Evolutionary conservation across 2,797 vertebrate species (phyloP).

Genomic region (Okamejei kenojei): DNA sequence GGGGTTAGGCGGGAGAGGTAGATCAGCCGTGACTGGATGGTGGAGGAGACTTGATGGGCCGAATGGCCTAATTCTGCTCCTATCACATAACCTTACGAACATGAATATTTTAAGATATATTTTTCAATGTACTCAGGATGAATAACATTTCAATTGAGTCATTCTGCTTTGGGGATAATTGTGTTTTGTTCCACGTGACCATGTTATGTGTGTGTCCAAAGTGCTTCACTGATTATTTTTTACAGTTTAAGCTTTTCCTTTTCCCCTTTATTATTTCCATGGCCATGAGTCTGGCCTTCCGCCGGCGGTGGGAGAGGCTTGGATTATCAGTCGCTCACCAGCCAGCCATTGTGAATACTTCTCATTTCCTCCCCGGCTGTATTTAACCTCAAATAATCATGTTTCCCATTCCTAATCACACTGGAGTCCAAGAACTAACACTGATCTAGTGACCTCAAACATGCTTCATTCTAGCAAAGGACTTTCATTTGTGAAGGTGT

Average conservation of each 20-base stretch:
- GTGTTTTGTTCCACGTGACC: not conserved
- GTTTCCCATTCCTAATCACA: constrained; percentile 31
- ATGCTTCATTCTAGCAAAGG: not conserved
- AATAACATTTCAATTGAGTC: not conserved
- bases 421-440: not conserved
- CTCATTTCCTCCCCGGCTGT: constrained; percentile 26
- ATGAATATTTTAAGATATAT: not conserved
- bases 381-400: constrained; percentile 28
- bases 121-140: not conserved
- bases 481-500: not conserved
- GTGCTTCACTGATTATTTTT: not conserved
- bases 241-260: constrained; percentile 20
- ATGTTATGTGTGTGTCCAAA: not conserved
- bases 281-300: constrained; percentile 21
- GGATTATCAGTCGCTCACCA: constrained; percentile 29
- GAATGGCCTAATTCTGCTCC: no score
- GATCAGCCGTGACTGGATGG: no score
- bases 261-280: constrained; percentile 32
- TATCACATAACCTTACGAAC: no score
- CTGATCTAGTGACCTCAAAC: not conserved
- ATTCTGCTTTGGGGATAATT: not conserved
- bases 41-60: no score
- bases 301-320: not conserved
- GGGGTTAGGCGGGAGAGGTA: no score
- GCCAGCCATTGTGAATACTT: constrained; percentile 34